Conservation (phyloP, 2,797 vertebrate species). For the Phylloscopus collybita region DNA sequence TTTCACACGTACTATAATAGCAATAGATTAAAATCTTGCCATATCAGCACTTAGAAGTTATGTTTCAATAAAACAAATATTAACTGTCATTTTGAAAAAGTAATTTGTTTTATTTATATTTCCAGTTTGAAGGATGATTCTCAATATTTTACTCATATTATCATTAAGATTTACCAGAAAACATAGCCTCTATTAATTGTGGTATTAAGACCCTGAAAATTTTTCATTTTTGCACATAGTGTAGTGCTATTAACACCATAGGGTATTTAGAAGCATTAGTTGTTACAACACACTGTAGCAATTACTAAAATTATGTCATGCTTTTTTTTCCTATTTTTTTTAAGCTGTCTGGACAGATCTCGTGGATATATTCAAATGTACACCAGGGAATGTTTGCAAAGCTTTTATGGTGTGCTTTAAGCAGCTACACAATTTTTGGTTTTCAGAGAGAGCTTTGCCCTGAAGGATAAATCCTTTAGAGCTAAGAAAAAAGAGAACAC, state of each 20-base stretch:
- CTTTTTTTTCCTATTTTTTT: background rate
- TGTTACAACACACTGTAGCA: background rate
- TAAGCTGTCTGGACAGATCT: constrained; percentile 31
- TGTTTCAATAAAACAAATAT: background rate
- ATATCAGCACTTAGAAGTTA: background rate
- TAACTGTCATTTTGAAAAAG: background rate
- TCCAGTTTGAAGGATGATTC: background rate
- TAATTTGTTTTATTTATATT: background rate
- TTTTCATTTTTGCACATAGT: background rate
- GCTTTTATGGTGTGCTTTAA: constrained; percentile 63
- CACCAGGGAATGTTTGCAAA: constrained; percentile 56
- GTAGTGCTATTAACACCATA: background rate
- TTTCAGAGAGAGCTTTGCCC: constrained; percentile 65
- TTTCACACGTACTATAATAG: background rate
- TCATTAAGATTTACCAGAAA: background rate
- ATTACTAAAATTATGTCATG: constrained; percentile 20
- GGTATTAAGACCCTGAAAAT: background rate
- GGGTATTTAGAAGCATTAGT: background rate
- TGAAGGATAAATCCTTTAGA: constrained; percentile 72
- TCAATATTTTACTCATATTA: background rate
- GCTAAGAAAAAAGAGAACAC: constrained; percentile 64
- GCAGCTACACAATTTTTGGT: constrained; percentile 37
- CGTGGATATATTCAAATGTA: constrained; percentile 30
- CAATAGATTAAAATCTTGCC: background rate
- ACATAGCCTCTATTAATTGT: background rate